These are phyloP conservation scores for Bombyx mandarina DNA, from an alignment of 1,140 invertebrate genomes.

Conservation along the genomic window DNA sequence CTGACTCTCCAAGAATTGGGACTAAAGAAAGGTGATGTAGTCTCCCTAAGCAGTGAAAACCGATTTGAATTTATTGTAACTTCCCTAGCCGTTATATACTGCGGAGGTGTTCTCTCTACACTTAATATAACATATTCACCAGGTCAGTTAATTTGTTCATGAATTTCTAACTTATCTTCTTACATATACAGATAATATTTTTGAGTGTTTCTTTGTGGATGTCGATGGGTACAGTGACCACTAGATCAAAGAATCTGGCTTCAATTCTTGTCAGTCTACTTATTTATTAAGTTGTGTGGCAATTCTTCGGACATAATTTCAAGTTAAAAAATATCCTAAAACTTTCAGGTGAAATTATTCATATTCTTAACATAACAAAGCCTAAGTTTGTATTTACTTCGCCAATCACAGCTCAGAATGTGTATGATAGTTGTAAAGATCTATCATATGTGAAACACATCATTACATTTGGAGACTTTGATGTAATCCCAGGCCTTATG, in stretches of 20 bases:
- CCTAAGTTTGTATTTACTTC: slow-evolving; percentile 80
- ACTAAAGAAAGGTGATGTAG: slow-evolving; percentile 64
- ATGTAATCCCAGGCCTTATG: slow-evolving; percentile 46
- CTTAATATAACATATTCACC: slow-evolving; percentile 71
- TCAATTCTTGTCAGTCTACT: too few relatives aligned
- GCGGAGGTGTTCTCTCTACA: slow-evolving; percentile 62
- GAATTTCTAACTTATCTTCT: too few relatives aligned
- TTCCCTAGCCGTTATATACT: slow-evolving; percentile 54
- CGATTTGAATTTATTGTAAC: slow-evolving; percentile 66
- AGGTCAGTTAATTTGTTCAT: slow-evolving; percentile 41
- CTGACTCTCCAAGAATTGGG: slow-evolving; percentile 46
- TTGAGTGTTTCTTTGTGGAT: too few relatives aligned
- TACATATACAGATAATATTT: too few relatives aligned
- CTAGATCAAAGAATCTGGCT: too few relatives aligned
- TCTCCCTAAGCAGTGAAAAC: slow-evolving; percentile 70
- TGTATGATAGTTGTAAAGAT: slow-evolving; percentile 45
- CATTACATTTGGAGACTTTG: slow-evolving; percentile 55
- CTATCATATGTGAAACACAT: slow-evolving; percentile 33
- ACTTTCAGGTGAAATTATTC: slow-evolving; percentile 74
- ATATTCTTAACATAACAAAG: slow-evolving; percentile 76
- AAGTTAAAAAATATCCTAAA: background rate
- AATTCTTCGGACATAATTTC: background rate
- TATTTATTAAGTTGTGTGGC: too few relatives aligned
- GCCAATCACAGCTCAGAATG: slow-evolving; percentile 62
- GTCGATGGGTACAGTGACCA: too few relatives aligned